Evolutionary conservation across 2,113 vertebrate species (phyloP), one percentile per base, ranked within the genome.

Genomic region (Riparia riparia): DNA sequence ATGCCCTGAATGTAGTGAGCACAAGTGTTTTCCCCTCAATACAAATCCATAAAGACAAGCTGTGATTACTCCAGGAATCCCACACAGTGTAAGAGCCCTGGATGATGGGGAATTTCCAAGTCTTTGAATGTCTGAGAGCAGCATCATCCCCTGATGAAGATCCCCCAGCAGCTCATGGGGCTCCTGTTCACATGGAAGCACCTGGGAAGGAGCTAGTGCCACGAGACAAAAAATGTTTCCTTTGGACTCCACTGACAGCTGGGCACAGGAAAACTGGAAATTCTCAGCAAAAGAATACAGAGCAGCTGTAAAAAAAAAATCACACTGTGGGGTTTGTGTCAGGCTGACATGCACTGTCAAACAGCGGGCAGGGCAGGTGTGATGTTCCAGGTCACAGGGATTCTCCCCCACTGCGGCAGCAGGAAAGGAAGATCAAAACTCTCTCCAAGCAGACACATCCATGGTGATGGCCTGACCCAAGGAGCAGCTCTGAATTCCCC

Each of bases 101-200:
- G 28, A 20, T 32, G n/a, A 86, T 13, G 45, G 69, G 45, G 68
- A 65, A 90, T 63, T 83, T 47, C 72, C 77, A 77, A 28, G 42
- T 6, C 53, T 54, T 17, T 56, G 29, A 32, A 22, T 6, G 10
- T 17, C 24, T 51, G 21, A 47, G 32, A 45, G 51, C 45, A 73
- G 51, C 24, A 57, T 60, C 83, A 86, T 10, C 25, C 24, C 39
- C 29, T 14, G 17, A 44, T 24, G 20, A 66, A 73, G 29, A 42
- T 0, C 29, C 28, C 28, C 45, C 58, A 64, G 28, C 1, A 1
- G 15, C 18, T 41, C 71, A 44, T 1, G 22, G 66, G 25, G 51
- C 1, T 66, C 42, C 57, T 8, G 0, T 6, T 74, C 72, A 81
- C 28, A 24, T 0, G 1, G 45, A 60, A 85, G 9, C 37, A 65